phyloP scores from a whole-genome alignment of 64 coral and sea anemone genomes.

The Montipora foliosa region DNA sequence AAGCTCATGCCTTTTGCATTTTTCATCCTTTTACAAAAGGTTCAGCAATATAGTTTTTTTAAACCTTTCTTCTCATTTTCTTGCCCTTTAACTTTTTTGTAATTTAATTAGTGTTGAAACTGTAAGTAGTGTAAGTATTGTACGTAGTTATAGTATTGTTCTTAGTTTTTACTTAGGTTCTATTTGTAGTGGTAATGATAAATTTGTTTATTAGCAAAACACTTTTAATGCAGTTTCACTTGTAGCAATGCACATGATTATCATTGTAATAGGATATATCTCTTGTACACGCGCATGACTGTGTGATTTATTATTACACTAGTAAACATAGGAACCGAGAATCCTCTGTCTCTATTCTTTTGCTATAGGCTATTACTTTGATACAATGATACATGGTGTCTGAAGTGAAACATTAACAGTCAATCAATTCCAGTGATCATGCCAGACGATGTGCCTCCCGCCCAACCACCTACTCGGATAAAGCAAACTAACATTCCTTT shows the following conservation, averaged over 20 bases:
- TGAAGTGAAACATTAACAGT: constrained; percentile 8
- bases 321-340: no score
- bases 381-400: constrained; percentile 56
- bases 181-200: not conserved
- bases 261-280: no score
- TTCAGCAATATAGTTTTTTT: no score
- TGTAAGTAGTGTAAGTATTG: not conserved
- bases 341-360: no score
- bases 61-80: no score
- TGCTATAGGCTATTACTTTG: no score
- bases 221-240: no score
- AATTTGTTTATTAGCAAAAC: no score
- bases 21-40: not conserved
- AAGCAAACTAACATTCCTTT: constrained; percentile 62
- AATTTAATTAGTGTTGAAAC: not conserved
- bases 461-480: constrained; percentile 12
- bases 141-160: not conserved
- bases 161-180: not conserved
- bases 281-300: no score
- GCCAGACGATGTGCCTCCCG: not conserved
- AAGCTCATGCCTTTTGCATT: not conserved
- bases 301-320: no score
- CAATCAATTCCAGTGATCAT: not conserved
- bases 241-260: no score
- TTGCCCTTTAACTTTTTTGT: no score